These are phyloP conservation scores for Oenanthe oenanthe DNA, from an alignment of 2,113 vertebrate genomes.

Conservation along the genomic window DNA sequence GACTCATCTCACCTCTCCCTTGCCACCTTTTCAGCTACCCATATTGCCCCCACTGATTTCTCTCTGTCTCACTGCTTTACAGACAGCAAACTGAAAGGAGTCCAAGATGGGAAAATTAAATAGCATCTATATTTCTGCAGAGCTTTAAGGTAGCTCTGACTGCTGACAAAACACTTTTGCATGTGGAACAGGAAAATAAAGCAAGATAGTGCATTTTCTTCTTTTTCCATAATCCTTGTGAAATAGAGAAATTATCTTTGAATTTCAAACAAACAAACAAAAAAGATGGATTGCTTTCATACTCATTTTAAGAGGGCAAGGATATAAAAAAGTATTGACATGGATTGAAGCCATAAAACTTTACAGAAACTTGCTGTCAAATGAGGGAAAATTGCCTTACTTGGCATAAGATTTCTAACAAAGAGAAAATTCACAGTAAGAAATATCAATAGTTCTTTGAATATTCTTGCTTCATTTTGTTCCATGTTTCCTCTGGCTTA, in stretches of 20 bases:
- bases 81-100: not conserved
- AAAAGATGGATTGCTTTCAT: not conserved
- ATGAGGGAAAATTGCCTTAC: not conserved
- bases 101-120: not conserved
- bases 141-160: not conserved
- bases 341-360: not conserved
- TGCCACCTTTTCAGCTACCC: not conserved
- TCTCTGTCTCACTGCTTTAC: not conserved
- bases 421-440: not conserved
- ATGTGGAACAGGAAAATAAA: not conserved
- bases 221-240: not conserved
- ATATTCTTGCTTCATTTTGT: not conserved
- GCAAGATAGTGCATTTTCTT: rapidly evolving
- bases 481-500: not conserved
- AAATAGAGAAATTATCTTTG: not conserved
- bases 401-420: not conserved
- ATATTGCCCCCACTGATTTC: not conserved
- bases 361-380: not conserved
- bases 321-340: not conserved
- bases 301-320: not conserved
- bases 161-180: not conserved
- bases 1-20: not conserved
- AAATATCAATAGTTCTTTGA: not conserved
- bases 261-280: not conserved
- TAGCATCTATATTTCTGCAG: not conserved